phyloP scores from a whole-genome alignment of 2,888 invertebrate genomes.

The Oxystoma pomonae region DNA sequence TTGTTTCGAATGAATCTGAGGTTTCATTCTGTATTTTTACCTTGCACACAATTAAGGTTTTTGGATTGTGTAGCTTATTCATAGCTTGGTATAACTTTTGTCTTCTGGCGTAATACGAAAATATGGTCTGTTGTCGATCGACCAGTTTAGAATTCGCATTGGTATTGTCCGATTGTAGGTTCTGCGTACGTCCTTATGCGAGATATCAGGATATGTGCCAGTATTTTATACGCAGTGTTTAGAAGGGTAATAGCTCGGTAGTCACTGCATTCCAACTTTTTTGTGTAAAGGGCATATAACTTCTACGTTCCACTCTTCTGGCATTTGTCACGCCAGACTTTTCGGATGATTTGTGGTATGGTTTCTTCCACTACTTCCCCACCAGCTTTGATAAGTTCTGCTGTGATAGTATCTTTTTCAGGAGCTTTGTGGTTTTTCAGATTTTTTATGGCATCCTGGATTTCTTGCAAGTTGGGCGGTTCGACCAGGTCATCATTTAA shows the following conservation, averaged over 20 bases:
- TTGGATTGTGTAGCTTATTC: neutral
- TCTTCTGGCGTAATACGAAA: neutral
- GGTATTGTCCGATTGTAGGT: too few relatives aligned
- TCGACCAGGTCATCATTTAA: too few relatives aligned
- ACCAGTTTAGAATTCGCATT: too few relatives aligned
- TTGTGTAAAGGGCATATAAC: conserved; percentile 4
- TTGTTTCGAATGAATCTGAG: conserved; percentile 1
- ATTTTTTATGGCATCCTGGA: neutral
- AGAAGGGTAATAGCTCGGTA: neutral
- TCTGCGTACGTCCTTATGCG: neutral
- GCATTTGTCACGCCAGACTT: neutral
- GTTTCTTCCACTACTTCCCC: neutral
- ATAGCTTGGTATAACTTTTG: neutral
- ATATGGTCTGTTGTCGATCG: neutral
- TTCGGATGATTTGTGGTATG: neutral
- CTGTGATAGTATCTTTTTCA: neutral
- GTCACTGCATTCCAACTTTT: conserved; percentile 3
- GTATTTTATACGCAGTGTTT: neutral
- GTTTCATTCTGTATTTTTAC: neutral
- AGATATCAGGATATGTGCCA: conserved; percentile 1
- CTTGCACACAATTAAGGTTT: neutral
- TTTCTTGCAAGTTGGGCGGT: conserved; percentile 1
- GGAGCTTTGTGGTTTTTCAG: neutral
- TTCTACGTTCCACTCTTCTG: too few relatives aligned
- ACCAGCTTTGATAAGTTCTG: conserved; percentile 6